Evolutionary conservation across 2,888 invertebrate genomes (phyloP), one percentile per base, ranked within the genome.

Genomic region (Athrips mouffetella): DNA sequence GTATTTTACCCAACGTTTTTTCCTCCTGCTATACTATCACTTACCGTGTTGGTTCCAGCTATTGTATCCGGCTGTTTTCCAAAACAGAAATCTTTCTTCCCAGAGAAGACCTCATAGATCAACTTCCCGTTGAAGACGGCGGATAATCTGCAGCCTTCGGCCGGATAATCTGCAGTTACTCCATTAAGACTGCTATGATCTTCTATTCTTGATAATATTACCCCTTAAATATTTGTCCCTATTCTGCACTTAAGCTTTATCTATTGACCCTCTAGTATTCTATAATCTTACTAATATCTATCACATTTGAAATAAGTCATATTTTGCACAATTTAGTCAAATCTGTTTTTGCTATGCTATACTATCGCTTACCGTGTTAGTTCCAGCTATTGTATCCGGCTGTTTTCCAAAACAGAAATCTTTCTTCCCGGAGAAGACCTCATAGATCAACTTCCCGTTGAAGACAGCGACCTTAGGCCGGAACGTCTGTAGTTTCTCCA

Each of bases 51-150:
- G 37, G 98, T 98, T 55, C 97, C 98, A 62, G 97, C 96, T 41
- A 98, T 93, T 55, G 94, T 92, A 72, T 96, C 97, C 0, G 98
- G 97, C 78, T 98, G 98, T 65, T 97, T 94, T 39, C 98, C 98
- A 84, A 98, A 97, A 75, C 95, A 94, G 81, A 98, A 98, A 83
- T 98, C 97, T 85, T 98, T 98, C 86, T 97, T 97, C 11, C 98
- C 98, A 52, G 96, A 96, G 90, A 98, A 98, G 41, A 98, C 96
- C 87, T 98, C 98, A 87, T 98, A 98, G 68, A 98, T 98, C 65
- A 98, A 92, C 90, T 98, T 98, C n/a, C 98, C 98, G 90, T 98
- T 98, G 83, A 98, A 98, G 40, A 97, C 98, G 45, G 97, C 98
- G n/a, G n/a, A n/a, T n/a, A n/a, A n/a, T n/a, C n/a, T n/a, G n/a